A percentile compares a stretch with the other conserved stretches of the same genome.
phyloP scores from a whole-genome alignment of 2,888 invertebrate genomes.

The Synanthedon myopaeformis region DNA sequence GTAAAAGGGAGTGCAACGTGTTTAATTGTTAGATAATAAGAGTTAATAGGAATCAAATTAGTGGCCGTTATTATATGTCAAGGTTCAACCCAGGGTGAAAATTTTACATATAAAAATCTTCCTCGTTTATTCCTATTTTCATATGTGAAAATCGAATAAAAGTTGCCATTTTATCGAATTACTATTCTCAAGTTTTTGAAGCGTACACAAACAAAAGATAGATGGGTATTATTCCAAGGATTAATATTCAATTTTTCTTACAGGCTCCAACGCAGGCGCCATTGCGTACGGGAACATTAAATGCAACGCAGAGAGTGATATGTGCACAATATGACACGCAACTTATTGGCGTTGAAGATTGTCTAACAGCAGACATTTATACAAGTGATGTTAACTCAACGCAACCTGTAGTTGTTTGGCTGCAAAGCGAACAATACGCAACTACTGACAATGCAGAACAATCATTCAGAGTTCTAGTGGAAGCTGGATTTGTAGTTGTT shows the following conservation, averaged over 20 bases:
- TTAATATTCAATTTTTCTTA: constrained; percentile 9
- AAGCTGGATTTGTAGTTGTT: constrained; percentile 73
- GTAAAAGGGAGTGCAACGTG: too few species aligned
- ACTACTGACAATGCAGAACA: constrained; percentile 19
- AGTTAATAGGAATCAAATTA: too few species aligned
- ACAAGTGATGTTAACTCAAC: constrained; percentile 30
- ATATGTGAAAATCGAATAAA: too few species aligned
- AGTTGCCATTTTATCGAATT: too few species aligned
- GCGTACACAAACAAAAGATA: too few species aligned
- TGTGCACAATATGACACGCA: constrained; percentile 41
- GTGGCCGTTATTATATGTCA: too few species aligned
- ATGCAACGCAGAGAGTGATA: constrained; percentile 28
- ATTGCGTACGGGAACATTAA: constrained; percentile 22
- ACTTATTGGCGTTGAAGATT: constrained; percentile 47
- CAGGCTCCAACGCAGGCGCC: constrained; percentile 27
- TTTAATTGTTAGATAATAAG: too few species aligned
- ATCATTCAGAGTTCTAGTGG: constrained; percentile 71
- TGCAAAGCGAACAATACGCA: constrained; percentile 45
- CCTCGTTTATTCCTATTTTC: too few species aligned
- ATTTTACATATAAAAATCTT: too few species aligned
- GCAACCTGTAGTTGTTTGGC: constrained; percentile 51
- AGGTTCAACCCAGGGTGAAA: too few species aligned
- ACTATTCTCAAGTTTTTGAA: too few species aligned
- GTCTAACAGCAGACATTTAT: constrained; percentile 41
- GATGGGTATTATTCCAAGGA: neutral